A percentile compares a stretch with the other conserved stretches of the same genome.
phyloP scores from a whole-genome alignment of 64 coral and sea anemone genomes.

The Montipora cactus region DNA sequence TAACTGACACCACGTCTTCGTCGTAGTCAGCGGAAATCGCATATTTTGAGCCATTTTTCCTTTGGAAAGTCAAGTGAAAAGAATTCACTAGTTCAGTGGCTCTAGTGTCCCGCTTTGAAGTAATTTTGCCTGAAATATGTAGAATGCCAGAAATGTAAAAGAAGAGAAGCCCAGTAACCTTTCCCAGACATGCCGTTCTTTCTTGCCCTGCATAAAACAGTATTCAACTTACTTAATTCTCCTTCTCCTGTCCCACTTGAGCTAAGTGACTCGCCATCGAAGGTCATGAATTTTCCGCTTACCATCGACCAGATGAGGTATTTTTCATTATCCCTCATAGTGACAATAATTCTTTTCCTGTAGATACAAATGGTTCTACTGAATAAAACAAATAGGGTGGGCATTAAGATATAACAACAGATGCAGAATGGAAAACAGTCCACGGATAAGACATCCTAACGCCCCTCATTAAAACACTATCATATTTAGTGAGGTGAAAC shows the following conservation, averaged over 20 bases:
- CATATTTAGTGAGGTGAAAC: too few relatives aligned
- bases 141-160: not conserved
- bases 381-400: too few relatives aligned
- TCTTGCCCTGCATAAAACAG: too few relatives aligned
- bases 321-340: not conserved
- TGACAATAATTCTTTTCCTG: not conserved
- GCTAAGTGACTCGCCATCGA: not conserved
- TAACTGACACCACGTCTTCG: not conserved
- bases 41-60: not conserved
- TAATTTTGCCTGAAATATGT: not conserved
- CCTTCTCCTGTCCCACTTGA: not conserved
- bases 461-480: too few relatives aligned
- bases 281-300: not conserved
- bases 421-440: too few relatives aligned
- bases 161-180: too few relatives aligned
- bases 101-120: not conserved
- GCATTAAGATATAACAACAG: too few relatives aligned
- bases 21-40: not conserved
- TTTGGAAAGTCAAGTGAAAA: not conserved
- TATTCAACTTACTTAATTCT: not conserved
- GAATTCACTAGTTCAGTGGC: not conserved
- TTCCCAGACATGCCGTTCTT: too few relatives aligned
- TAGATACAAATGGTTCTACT: too few relatives aligned
- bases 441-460: too few relatives aligned
- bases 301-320: not conserved